These are phyloP conservation scores for Eilema caniola DNA, from an alignment of 2,888 invertebrate genomes.

Conservation along the genomic window DNA sequence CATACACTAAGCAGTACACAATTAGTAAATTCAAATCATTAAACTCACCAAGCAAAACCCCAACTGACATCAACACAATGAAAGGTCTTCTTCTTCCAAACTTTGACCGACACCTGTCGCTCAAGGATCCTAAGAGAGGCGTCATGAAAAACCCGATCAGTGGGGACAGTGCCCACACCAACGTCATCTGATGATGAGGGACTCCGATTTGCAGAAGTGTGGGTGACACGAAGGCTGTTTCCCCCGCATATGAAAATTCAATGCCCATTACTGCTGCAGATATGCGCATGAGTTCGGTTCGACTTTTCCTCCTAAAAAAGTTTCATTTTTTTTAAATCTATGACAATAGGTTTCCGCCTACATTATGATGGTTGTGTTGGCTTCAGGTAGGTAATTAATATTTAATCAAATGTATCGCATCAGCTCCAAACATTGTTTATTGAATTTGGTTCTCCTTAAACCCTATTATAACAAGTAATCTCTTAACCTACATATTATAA, in stretches of 20 bases:
- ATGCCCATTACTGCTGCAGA: constrained; percentile 99
- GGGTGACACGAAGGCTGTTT: constrained; percentile 98
- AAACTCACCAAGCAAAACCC: constrained; percentile 93
- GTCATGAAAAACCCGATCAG: constrained; percentile 97
- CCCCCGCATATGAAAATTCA: constrained; percentile 98
- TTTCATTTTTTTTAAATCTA: not conserved
- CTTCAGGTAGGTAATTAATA: no score
- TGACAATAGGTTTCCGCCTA: not conserved
- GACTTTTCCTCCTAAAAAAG: constrained; percentile 90
- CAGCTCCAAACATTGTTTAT: no score
- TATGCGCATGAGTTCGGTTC: constrained; percentile 93
- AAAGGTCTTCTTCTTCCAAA: constrained; percentile 97
- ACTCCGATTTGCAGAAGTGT: constrained; percentile 97
- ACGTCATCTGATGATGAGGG: constrained; percentile 96
- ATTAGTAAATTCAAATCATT: not conserved
- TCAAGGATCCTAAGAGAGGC: constrained; percentile 96
- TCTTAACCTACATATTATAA: no score
- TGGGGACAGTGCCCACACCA: constrained; percentile 98
- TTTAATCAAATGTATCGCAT: no score
- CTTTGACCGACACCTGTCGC: constrained; percentile 94
- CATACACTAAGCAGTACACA: no score
- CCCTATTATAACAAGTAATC: no score
- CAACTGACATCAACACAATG: constrained; percentile 95
- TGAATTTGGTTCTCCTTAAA: no score
- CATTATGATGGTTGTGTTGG: no score